phyloP scores from a whole-genome alignment of 2,113 vertebrate species.

The Nipponia nippon region DNA sequence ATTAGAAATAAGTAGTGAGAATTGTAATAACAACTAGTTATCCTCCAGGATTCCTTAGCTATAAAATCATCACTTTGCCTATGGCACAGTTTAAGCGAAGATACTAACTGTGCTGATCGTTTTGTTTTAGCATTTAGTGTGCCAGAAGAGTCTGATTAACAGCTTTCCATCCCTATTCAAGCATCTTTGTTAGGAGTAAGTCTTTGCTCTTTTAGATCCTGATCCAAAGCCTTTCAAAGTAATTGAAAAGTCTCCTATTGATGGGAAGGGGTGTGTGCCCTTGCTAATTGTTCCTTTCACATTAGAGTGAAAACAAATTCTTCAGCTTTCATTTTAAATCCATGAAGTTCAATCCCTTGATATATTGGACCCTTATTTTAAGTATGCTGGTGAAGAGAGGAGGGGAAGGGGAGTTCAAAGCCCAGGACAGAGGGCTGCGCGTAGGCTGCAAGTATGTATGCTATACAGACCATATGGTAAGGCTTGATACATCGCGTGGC shows the following conservation, averaged over 20 bases:
- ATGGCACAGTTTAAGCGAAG: background rate
- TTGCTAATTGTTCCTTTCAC: conserved; percentile 36
- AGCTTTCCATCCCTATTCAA: conserved; percentile 11
- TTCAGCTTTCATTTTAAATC: conserved; percentile 7
- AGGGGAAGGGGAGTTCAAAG: background rate
- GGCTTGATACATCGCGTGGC: background rate
- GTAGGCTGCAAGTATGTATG: accelerated
- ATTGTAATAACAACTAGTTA: accelerated
- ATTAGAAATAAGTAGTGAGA: background rate
- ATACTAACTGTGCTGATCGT: background rate
- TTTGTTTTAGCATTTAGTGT: background rate
- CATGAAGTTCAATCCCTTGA: background rate
- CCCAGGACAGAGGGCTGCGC: background rate
- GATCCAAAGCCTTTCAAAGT: conserved; percentile 33
- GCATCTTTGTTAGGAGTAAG: background rate
- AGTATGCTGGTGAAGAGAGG: background rate
- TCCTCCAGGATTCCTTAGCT: background rate
- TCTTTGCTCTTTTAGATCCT: conserved; percentile 43
- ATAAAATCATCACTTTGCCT: background rate
- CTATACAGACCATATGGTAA: accelerated
- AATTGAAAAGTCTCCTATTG: background rate
- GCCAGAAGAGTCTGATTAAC: background rate
- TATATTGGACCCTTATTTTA: background rate
- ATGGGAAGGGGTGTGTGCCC: background rate
- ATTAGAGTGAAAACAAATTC: conserved; percentile 21